phyloP scores from a whole-genome alignment of 2,113 vertebrate genomes.

The Mirounga angustirostris region DNA sequence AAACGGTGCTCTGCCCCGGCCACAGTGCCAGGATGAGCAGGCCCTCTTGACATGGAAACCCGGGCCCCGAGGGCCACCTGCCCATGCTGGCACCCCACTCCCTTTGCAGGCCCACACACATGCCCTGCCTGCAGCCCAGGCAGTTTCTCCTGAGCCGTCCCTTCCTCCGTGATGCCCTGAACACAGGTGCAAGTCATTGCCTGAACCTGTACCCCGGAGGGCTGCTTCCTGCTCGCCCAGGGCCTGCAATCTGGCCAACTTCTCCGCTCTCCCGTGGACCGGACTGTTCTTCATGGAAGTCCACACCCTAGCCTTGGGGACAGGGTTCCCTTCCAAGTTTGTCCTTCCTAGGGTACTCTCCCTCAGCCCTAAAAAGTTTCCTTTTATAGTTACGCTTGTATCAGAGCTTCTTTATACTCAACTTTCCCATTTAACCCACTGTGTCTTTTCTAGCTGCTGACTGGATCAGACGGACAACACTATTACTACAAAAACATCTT shows the following conservation, averaged over 20 bases:
- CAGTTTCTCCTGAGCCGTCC: neutral
- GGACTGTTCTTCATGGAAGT: neutral
- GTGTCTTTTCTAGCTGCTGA: neutral
- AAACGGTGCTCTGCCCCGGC: neutral
- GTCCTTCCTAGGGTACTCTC: neutral
- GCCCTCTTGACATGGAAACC: neutral
- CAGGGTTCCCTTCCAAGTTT: neutral
- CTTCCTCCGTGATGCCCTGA: neutral
- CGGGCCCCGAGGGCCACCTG: neutral
- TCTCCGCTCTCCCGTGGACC: neutral
- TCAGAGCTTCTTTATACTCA: slow-evolving; percentile 22
- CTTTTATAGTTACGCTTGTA: neutral
- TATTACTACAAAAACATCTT: slow-evolving; percentile 4
- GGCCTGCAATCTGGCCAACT: neutral
- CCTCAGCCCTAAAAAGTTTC: neutral
- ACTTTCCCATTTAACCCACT: neutral
- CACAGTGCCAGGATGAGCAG: neutral
- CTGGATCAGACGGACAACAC: neutral
- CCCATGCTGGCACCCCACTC: neutral
- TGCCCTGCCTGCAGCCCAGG: neutral
- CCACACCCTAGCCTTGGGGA: neutral
- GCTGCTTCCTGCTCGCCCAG: neutral
- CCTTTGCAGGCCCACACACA: neutral
- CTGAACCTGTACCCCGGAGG: neutral
- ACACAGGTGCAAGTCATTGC: neutral